A percentile compares a stretch with the other conserved stretches of the same genome.
Evolutionary conservation across 2,797 vertebrate species (phyloP).

Genomic region (Characodon lateralis): DNA sequence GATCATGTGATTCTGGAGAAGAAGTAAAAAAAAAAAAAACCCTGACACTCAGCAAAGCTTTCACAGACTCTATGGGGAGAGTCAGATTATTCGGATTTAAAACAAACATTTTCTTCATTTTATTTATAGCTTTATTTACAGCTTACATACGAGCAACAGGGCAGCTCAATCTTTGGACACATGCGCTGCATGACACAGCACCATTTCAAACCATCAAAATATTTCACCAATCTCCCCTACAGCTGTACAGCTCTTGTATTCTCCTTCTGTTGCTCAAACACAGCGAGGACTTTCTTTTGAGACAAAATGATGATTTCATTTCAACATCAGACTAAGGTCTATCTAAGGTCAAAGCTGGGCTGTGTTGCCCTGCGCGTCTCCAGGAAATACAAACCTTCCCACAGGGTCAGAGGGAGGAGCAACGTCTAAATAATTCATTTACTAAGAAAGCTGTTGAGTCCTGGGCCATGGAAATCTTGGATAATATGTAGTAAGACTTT

Average conservation of each 20-base stretch:
- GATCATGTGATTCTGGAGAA: conserved; percentile 59
- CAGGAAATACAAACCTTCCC: conserved; percentile 66
- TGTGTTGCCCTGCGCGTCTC: conserved; percentile 50
- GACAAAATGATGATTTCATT: conserved; percentile 33
- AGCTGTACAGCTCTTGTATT: neutral
- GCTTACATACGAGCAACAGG: neutral
- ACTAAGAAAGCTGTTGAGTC: conserved; percentile 12
- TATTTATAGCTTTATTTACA: neutral
- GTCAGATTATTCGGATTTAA: neutral
- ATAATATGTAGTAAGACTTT: neutral
- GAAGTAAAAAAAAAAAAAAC: conserved; percentile 56
- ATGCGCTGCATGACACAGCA: neutral
- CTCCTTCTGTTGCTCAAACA: neutral
- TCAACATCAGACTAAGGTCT: conserved; percentile 54
- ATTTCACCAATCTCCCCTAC: neutral
- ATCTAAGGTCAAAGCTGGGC: conserved; percentile 59
- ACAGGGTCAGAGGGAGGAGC: conserved; percentile 39
- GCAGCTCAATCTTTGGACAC: neutral
- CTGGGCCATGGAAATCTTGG: neutral
- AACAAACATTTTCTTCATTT: neutral
- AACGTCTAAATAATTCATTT: conserved; percentile 54
- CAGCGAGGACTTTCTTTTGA: neutral
- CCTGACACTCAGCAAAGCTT: conserved; percentile 21
- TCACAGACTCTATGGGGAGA: neutral
- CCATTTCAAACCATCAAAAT: neutral